phyloP scores from a whole-genome alignment of 2,888 invertebrate species.

The Tetramorium bicarinatum region DNA sequence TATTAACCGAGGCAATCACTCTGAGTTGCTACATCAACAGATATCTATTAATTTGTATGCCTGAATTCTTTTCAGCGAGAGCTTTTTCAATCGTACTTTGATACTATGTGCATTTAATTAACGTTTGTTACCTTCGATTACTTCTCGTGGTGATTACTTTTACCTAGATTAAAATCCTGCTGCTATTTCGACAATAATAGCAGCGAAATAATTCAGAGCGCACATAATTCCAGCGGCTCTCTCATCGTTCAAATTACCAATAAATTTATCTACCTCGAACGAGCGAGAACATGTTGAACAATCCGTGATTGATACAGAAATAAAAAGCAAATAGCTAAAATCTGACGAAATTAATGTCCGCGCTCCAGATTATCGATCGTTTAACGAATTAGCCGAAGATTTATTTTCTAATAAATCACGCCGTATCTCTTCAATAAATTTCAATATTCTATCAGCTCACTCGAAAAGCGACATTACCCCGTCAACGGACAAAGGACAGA shows the following conservation, averaged over 20 bases:
- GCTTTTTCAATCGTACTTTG: not conserved
- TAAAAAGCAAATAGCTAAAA: constrained; percentile 32
- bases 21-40: not conserved
- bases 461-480: constrained; percentile 8
- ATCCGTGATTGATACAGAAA: constrained; percentile 8
- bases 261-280: constrained; percentile 29
- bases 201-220: constrained; percentile 23
- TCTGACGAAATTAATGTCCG: constrained; percentile 27
- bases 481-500: constrained; percentile 24
- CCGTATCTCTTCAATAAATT: constrained; percentile 30
- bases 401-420: constrained; percentile 41
- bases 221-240: constrained; percentile 1
- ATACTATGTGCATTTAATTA: constrained; percentile 2
- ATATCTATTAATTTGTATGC: not conserved
- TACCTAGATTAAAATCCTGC: constrained; percentile 13
- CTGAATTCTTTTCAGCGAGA: not conserved
- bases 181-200: not conserved
- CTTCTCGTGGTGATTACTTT: constrained; percentile 7
- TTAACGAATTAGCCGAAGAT: constrained; percentile 35
- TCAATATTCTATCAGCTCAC: constrained; percentile 30
- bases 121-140: constrained; percentile 14
- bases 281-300: constrained; percentile 16
- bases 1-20: not conserved
- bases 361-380: not conserved
- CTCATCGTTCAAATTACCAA: constrained; percentile 28